A percentile compares a stretch with the other conserved stretches of the same genome.
Conservation (phyloP, 2,888 invertebrate species). For the Proisotoma minuta region DNA sequence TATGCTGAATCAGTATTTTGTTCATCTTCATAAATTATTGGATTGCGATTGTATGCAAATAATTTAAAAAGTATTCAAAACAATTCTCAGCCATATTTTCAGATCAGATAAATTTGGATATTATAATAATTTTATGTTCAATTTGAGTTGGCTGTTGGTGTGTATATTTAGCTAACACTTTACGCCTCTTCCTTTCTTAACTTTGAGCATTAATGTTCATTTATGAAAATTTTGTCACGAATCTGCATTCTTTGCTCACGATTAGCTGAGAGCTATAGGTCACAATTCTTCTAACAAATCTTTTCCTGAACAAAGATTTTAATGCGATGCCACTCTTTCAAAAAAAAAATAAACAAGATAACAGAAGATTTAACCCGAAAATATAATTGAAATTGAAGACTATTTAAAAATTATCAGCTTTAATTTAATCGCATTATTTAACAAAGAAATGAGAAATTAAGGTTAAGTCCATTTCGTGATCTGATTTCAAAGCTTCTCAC, state of each 20-base stretch:
- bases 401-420: too few species aligned
- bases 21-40: background rate
- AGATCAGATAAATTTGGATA: too few species aligned
- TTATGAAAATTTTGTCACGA: slow-evolving; percentile 9
- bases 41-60: background rate
- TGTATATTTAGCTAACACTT: background rate
- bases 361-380: too few species aligned
- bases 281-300: background rate
- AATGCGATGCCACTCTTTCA: background rate
- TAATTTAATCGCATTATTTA: too few species aligned
- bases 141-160: background rate
- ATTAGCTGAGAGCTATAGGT: slow-evolving; percentile 12
- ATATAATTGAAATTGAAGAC: too few species aligned
- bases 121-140: background rate
- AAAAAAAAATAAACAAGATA: slow-evolving; percentile 6
- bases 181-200: background rate
- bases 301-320: background rate
- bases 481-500: background rate
- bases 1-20: too few species aligned
- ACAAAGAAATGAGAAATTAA: background rate
- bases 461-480: background rate
- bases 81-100: too few species aligned
- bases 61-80: background rate
- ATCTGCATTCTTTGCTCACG: background rate
- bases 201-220: background rate